A percentile compares a stretch with the other conserved stretches of the same genome.
phyloP scores from a whole-genome alignment of 2,113 vertebrate genomes.

The Corydoras maculifer region DNA sequence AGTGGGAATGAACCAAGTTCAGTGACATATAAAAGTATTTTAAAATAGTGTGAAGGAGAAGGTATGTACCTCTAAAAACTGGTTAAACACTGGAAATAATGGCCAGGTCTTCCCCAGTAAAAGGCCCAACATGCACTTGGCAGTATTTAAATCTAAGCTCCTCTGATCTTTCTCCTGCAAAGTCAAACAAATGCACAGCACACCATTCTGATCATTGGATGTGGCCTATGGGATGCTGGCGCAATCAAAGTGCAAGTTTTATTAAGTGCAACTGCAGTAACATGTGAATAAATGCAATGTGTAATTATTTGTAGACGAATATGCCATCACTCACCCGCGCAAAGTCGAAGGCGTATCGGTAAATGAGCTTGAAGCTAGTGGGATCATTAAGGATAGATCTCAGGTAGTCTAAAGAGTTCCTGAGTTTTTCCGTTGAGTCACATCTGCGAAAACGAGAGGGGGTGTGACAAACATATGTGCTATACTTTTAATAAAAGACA shows the following conservation, averaged over 20 bases:
- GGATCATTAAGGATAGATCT: constrained; percentile 94
- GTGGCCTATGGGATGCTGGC: no score
- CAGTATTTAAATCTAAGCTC: constrained; percentile 98
- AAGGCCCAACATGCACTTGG: constrained; percentile 98
- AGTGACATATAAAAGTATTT: not conserved
- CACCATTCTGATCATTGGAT: no score
- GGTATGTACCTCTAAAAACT: constrained; percentile 89
- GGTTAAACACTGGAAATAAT: constrained; percentile 97
- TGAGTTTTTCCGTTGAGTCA: constrained; percentile 93
- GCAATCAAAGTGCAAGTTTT: no score
- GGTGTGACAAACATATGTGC: no score
- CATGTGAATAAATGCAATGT: no score
- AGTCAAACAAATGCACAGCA: not conserved
- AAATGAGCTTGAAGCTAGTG: constrained; percentile 98
- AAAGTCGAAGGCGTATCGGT: constrained; percentile 99
- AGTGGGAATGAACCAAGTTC: not conserved
- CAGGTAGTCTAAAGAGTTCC: constrained; percentile 95
- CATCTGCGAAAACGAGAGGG: constrained; percentile 65
- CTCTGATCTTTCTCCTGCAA: constrained; percentile 97
- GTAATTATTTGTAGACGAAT: not conserved
- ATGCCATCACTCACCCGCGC: constrained; percentile 80
- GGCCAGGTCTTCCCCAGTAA: constrained; percentile 97
- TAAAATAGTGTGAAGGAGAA: not conserved
- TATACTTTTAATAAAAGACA: no score
- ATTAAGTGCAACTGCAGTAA: no score